A percentile compares a stretch with the other conserved stretches of the same genome.
These are phyloP conservation scores for Gymnogyps californianus DNA, from an alignment of 2,113 vertebrate species.

Conservation along the genomic window DNA sequence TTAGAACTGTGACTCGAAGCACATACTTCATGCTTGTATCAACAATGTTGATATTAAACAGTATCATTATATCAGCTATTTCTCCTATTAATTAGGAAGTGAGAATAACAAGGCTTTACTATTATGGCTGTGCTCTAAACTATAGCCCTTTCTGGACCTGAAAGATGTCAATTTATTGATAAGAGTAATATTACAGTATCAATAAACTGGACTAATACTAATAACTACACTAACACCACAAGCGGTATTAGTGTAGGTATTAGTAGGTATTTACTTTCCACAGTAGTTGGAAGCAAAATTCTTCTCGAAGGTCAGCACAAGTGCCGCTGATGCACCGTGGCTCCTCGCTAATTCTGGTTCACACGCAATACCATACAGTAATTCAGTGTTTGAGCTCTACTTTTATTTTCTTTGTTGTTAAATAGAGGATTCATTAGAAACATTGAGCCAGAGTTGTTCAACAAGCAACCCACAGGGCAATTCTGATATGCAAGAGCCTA, in stretches of 20 bases:
- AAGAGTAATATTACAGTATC: not conserved
- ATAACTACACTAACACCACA: not conserved
- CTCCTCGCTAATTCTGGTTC: not conserved
- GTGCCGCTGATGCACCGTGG: not conserved
- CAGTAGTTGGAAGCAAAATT: not conserved
- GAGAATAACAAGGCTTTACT: not conserved
- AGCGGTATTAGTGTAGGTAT: not conserved
- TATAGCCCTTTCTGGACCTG: not conserved
- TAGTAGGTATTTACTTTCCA: not conserved
- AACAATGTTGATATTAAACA: not conserved
- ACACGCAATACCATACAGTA: not conserved
- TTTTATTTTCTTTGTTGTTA: not conserved
- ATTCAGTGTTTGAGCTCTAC: not conserved
- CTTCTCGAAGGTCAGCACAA: not conserved
- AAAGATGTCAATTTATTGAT: not conserved
- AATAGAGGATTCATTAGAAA: not conserved
- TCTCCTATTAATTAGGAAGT: not conserved
- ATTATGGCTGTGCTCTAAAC: not conserved
- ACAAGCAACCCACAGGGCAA: not conserved
- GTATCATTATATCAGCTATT: not conserved
- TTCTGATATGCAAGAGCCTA: not conserved
- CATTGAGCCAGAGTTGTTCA: not conserved
- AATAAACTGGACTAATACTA: not conserved
- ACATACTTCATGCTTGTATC: not conserved
- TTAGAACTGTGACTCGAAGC: not conserved